Base-by-base conservation (phyloP, 2,113 vertebrate species). In the Geococcyx californianus region DNA sequence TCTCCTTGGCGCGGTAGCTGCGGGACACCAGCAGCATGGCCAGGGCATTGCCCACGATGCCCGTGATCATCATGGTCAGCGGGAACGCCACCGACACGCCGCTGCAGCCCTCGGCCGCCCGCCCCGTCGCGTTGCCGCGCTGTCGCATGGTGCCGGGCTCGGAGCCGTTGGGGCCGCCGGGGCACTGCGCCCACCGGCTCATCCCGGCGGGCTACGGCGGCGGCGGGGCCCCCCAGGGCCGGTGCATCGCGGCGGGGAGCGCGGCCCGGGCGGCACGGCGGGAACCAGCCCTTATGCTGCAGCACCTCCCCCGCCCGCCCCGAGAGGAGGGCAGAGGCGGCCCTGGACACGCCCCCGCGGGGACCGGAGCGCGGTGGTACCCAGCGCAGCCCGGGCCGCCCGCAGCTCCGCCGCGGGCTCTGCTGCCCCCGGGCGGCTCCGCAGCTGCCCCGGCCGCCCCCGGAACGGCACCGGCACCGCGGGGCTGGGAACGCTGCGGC, bases 31-130 rank as follows among this genome's bases (percentile, higher is more conserved):
- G 97, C 64, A 99, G 96, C 85, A 99, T 98, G 85, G 99, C 99
- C 70, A 99, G 96, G 9, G 98, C 98, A 84, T 99, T 99, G 80
- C 99, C 99, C 97, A 98, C 99, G 95, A 99, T 92, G 84, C 99
- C 99, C 2, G 99, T 98, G 84, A 99, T 75, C 98, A 99, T 98
- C 99, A 99, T 99, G 89, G 97, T 98, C 47, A 99, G 98, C 9
- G 99, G 99, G 93, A 98, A 99, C 38, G 96, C 98, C 56, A 99
- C 98, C 6, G 99, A 99, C 38, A 99, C 98, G 2, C 98, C 98
- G 55, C 98, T 72, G 93, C 98, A 98, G 20, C 84, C 69, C 47
- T 92, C 97, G 10, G 79, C 95, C 47, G 42, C 64, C 38, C 83
- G 70, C 28, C 83, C 87, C 17, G 96, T 97, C 79, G 59, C 58